A percentile compares a stretch with the other conserved stretches of the same genome.
These are phyloP conservation scores for Neodiprion lecontei DNA, from an alignment of 1,140 invertebrate genomes.

Conservation along the genomic window DNA sequence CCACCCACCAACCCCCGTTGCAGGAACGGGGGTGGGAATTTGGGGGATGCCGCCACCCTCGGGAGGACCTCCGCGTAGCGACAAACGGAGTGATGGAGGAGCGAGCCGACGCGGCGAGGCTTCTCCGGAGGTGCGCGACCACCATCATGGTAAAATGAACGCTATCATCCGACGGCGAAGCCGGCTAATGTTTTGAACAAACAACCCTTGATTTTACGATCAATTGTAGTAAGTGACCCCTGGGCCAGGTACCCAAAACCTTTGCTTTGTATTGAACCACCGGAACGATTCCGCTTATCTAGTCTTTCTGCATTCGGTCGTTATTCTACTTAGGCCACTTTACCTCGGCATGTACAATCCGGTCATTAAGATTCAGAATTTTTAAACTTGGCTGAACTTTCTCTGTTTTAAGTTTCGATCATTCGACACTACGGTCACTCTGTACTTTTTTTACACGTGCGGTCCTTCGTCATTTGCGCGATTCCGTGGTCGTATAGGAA, in stretches of 20 bases:
- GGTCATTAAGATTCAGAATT: background rate
- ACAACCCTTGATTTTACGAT: conserved; percentile 39
- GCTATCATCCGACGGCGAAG: conserved; percentile 38
- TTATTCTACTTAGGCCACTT: background rate
- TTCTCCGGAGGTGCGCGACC: background rate
- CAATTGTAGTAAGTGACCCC: conserved; percentile 28
- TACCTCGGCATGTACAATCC: background rate
- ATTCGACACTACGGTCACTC: too few relatives aligned
- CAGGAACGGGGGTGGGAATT: background rate
- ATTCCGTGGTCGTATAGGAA: too few relatives aligned
- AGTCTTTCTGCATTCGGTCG: background rate
- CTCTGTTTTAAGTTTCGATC: too few relatives aligned
- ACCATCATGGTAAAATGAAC: conserved; percentile 37
- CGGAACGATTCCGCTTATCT: background rate
- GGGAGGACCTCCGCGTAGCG: background rate
- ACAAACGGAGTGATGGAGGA: background rate
- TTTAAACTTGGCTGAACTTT: background rate
- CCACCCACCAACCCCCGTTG: background rate
- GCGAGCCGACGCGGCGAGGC: background rate
- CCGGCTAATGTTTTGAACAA: conserved; percentile 23
- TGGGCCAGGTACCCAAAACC: background rate
- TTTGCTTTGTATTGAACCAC: background rate
- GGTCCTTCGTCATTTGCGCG: too few relatives aligned
- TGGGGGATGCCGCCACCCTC: background rate
- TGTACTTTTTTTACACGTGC: too few relatives aligned